Evolutionary conservation across 2,113 vertebrate genomes (phyloP), one percentile per base, ranked within the genome.

Genomic region (Zosterops hypoxanthus): DNA sequence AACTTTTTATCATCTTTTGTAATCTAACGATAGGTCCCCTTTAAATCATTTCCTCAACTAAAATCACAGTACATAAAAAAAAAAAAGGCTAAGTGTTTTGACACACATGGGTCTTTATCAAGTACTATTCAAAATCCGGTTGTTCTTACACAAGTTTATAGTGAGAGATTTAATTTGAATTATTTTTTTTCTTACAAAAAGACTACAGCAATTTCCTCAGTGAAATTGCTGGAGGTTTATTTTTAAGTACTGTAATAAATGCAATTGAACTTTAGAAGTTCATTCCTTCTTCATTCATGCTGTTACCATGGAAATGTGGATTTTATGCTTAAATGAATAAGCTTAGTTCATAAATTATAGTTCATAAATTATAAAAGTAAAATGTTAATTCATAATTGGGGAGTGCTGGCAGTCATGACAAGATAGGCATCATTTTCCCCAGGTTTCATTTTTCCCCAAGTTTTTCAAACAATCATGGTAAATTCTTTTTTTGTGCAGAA

Each of bases 291-390:
- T 94, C 96, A 94, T 97, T 97, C 91, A 96, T 92, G 76, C 79
- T 92, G 94, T 97, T 97, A 83, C 96, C 95, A 95, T 96, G 95
- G 96, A 92, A 95, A 97, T 95, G 75, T 77, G 57, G 64, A 94
- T 95, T 95, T 95, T 94, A 87, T 95, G 91, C 86, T 94, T 94
- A 97, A 95, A 82, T 92, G 80, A 94, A 94, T 88, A 95, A 86
- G 75, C 81, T 89, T 90, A 83, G 87, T 82, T 95, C 92, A 90
- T 92, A 90, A 90, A 95, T 95, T 69, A 91, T 71, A 89, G 77
- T 82, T 95, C 94, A 92, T 96, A 95, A 94, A 96, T 95, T 85
- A 93, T 94, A 93, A 85, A 95, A 93, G 77, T 91, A 82, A 97
- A 93, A 89, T 82, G 42, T 84, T 94, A 96, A 95, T 96, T 96